Conservation (phyloP, 2,888 invertebrate species). For the Tetropium fuscum region DNA sequence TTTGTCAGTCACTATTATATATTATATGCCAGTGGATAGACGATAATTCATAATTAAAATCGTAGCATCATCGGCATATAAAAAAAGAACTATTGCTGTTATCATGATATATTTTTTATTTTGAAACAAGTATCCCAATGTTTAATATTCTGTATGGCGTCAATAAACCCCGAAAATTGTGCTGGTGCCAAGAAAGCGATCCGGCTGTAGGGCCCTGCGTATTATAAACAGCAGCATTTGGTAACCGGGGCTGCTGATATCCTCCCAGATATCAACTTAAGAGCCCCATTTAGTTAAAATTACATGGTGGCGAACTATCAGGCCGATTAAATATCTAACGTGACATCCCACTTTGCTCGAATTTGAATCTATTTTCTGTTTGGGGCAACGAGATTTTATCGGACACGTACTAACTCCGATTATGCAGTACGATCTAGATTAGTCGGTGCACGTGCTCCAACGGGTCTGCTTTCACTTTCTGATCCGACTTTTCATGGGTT, state of each 20-base stretch:
- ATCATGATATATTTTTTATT: too few species aligned
- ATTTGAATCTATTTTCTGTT: constrained; percentile 3
- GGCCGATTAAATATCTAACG: constrained; percentile 1
- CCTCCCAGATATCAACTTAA: neutral
- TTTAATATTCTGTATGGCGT: too few species aligned
- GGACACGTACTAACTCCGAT: constrained; percentile 30
- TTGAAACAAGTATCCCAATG: too few species aligned
- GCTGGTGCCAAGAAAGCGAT: too few species aligned
- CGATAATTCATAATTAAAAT: too few species aligned
- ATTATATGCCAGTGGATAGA: too few species aligned
- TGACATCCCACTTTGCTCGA: neutral
- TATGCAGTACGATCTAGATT: constrained; percentile 36
- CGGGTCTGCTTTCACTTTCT: constrained; percentile 38
- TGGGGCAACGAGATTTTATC: constrained; percentile 20
- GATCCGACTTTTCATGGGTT: constrained; percentile 4
- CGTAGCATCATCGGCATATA: too few species aligned
- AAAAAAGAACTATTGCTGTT: too few species aligned
- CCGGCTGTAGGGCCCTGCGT: too few species aligned
- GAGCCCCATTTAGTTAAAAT: neutral
- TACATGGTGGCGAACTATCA: neutral
- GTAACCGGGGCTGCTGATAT: neutral
- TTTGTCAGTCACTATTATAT: too few species aligned
- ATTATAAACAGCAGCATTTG: too few species aligned
- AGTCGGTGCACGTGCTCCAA: constrained; percentile 32
- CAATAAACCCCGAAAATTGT: too few species aligned